Evolutionary conservation across 2,113 vertebrate genomes (phyloP).

Genomic region (Ginglymostoma cirratum): DNA sequence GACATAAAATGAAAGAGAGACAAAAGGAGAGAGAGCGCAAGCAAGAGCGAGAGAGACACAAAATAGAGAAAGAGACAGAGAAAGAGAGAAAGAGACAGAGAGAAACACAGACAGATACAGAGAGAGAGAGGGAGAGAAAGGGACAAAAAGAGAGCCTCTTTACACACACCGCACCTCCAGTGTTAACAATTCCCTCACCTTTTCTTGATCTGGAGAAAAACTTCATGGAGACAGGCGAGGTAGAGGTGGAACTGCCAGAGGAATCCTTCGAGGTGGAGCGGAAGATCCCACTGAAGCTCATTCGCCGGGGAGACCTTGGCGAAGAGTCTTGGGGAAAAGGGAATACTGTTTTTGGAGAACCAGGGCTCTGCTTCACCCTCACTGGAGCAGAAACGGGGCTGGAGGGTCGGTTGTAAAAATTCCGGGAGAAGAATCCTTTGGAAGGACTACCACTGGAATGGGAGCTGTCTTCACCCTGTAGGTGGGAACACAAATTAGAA

Average conservation of each 20-base stretch:
- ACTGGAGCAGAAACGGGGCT: constrained; percentile 75
- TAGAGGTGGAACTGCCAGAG: constrained; percentile 63
- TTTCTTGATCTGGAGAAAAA: constrained; percentile 81
- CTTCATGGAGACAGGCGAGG: constrained; percentile 75
- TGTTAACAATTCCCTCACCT: constrained; percentile 65
- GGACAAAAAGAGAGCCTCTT: neutral
- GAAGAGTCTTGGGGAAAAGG: constrained; percentile 78
- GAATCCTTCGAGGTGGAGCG: constrained; percentile 68
- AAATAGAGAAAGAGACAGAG: neutral
- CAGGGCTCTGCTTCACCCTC: constrained; percentile 65
- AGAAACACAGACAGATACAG: neutral
- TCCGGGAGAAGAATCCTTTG: constrained; percentile 72
- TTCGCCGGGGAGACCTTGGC: constrained; percentile 73
- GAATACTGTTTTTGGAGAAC: constrained; percentile 76
- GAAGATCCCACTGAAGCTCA: constrained; percentile 91
- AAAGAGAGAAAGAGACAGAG: neutral
- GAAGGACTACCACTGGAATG: constrained; percentile 63
- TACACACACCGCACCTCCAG: neutral
- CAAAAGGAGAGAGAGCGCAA: neutral
- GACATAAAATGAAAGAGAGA: too few species aligned
- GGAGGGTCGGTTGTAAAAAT: constrained; percentile 65
- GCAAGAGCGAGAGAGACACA: neutral
- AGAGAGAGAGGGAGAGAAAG: neutral
- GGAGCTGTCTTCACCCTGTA: constrained; percentile 65
- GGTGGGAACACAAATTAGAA: constrained; percentile 42